Conservation (phyloP, 2,888 invertebrate species). For the Diplolepis rosae region DNA sequence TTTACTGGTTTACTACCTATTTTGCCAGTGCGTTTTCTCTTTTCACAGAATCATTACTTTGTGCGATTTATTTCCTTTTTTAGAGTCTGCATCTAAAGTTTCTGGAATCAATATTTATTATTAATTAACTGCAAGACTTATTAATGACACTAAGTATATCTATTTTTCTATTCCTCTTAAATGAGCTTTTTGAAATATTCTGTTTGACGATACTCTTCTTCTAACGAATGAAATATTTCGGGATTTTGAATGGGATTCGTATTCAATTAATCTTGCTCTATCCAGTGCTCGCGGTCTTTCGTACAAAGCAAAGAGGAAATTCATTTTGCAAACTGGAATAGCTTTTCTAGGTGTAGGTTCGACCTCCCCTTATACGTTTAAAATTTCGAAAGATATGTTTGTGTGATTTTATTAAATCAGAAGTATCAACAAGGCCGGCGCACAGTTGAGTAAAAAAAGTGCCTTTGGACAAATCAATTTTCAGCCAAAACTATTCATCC, state of each 20-base stretch:
- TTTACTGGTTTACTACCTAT: not conserved
- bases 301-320: not conserved
- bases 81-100: too few relatives aligned
- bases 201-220: too few relatives aligned
- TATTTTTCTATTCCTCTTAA: not conserved
- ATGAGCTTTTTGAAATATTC: too few relatives aligned
- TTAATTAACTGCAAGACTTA: too few relatives aligned
- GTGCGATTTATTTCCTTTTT: not conserved
- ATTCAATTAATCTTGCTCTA: conserved; percentile 2
- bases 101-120: too few relatives aligned
- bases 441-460: too few relatives aligned
- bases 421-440: too few relatives aligned
- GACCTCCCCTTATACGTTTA: not conserved
- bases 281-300: not conserved
- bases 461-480: too few relatives aligned
- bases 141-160: too few relatives aligned
- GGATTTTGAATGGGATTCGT: not conserved
- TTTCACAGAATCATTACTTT: not conserved
- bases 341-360: not conserved
- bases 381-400: not conserved
- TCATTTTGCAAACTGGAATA: conserved; percentile 16
- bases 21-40: not conserved
- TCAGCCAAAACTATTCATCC: too few relatives aligned
- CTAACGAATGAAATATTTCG: not conserved
- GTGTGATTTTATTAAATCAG: conserved; percentile 1